These are phyloP conservation scores for Sebastolobus alascanus DNA, from an alignment of 2,797 vertebrate genomes.

Conservation along the genomic window DNA sequence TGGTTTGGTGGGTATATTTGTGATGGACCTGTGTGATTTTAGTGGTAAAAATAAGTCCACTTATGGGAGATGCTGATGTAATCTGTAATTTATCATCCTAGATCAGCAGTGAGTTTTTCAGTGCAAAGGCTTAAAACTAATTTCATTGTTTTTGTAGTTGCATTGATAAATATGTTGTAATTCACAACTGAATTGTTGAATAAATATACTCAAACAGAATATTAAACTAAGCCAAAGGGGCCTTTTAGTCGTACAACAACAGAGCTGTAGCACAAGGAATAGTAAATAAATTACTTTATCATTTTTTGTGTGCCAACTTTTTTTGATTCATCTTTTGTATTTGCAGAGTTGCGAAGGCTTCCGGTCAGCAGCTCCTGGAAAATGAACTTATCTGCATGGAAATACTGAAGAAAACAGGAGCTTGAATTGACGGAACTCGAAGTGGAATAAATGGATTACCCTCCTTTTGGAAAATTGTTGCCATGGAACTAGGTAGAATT, in stretches of 20 bases:
- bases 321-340: conserved; percentile 64
- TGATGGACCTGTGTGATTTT: conserved; percentile 4
- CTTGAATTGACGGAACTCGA: conserved; percentile 69
- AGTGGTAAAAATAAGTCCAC: neutral
- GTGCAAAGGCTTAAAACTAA: neutral
- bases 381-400: conserved; percentile 70
- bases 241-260: neutral
- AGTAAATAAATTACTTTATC: neutral
- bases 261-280: neutral
- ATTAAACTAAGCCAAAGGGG: neutral
- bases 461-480: conserved; percentile 74
- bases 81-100: conserved; percentile 10
- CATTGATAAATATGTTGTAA: neutral
- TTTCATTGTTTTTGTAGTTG: neutral
- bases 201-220: conserved; percentile 4
- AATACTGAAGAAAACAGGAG: conserved; percentile 64
- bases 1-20: conserved; percentile 21
- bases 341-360: conserved; percentile 72
- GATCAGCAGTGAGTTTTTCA: neutral
- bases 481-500: conserved; percentile 74
- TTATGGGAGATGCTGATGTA: conserved; percentile 9
- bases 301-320: conserved; percentile 35
- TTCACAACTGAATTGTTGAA: neutral
- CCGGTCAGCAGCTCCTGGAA: conserved; percentile 66
- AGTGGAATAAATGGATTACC: conserved; percentile 80